A percentile compares a stretch with the other conserved stretches of the same genome.
These are phyloP conservation scores for Fregetta grallaria DNA, from an alignment of 2,113 vertebrate species.

Conservation along the genomic window DNA sequence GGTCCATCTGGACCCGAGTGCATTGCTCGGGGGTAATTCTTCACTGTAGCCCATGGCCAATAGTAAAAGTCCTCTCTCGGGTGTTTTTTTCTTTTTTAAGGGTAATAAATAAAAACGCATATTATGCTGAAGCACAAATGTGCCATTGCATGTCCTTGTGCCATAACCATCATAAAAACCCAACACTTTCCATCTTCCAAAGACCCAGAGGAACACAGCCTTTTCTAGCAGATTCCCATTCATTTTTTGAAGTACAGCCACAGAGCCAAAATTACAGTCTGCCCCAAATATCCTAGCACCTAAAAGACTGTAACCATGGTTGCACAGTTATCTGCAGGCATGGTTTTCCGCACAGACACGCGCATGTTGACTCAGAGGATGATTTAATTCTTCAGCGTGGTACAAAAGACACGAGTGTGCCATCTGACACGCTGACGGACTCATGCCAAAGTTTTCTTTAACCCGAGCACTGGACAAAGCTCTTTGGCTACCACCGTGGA, in stretches of 20 bases:
- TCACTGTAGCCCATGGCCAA: not conserved
- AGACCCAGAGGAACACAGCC: not conserved
- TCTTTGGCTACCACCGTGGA: not conserved
- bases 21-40: not conserved
- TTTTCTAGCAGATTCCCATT: not conserved
- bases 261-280: not conserved
- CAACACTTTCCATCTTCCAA: not conserved
- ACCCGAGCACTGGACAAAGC: not conserved
- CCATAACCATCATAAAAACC: not conserved
- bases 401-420: not conserved
- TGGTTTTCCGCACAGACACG: not conserved
- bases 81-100: not conserved
- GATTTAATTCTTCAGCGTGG: not conserved
- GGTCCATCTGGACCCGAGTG: rapidly evolving
- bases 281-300: slow-evolving; percentile 29
- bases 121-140: rapidly evolving
- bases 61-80: not conserved
- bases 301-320: slow-evolving; percentile 25
- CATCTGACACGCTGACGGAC: not conserved
- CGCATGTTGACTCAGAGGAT: slow-evolving; percentile 33
- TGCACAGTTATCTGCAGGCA: not conserved
- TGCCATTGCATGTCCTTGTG: rapidly evolving
- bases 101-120: not conserved
- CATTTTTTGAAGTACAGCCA: not conserved
- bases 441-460: not conserved